phyloP scores from a whole-genome alignment of 2,888 invertebrate genomes.

The Pammene aurita region DNA sequence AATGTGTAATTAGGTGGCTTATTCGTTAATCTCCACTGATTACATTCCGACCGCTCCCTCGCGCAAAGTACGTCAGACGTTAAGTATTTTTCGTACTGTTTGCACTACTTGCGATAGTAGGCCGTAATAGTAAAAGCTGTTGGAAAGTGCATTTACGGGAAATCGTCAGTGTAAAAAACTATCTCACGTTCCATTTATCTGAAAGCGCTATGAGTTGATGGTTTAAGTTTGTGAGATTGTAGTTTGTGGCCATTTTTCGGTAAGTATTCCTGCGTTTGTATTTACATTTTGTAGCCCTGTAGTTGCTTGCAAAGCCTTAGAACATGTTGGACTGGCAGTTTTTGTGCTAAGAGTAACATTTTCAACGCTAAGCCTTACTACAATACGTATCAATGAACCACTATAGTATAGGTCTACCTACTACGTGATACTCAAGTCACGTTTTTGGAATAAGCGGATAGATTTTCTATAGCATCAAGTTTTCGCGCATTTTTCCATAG shows the following conservation, averaged over 20 bases:
- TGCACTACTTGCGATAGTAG: slow-evolving; percentile 78
- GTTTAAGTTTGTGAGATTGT: slow-evolving; percentile 63
- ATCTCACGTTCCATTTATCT: slow-evolving; percentile 72
- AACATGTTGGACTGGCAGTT: slow-evolving; percentile 25
- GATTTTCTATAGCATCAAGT: slow-evolving; percentile 34
- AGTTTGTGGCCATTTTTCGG: slow-evolving; percentile 80
- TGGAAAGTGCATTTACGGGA: slow-evolving; percentile 80
- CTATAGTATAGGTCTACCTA: slow-evolving; percentile 32
- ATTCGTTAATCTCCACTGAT: slow-evolving; percentile 59
- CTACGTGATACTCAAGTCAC: slow-evolving; percentile 37
- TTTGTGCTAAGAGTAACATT: slow-evolving; percentile 8
- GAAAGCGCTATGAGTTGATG: slow-evolving; percentile 63
- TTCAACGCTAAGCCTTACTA: slow-evolving; percentile 20
- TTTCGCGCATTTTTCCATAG: slow-evolving; percentile 42
- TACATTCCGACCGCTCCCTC: slow-evolving; percentile 80
- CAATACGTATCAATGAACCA: slow-evolving; percentile 33
- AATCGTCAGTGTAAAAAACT: slow-evolving; percentile 75
- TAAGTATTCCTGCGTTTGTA: slow-evolving; percentile 66
- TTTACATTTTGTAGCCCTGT: slow-evolving; percentile 65
- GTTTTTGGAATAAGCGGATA: slow-evolving; percentile 35
- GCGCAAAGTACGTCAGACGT: slow-evolving; percentile 76
- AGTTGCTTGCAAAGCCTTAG: slow-evolving; percentile 56
- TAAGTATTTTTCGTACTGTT: slow-evolving; percentile 80
- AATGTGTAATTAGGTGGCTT: slow-evolving; percentile 56
- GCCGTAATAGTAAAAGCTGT: slow-evolving; percentile 81